Evolutionary conservation across 1,140 invertebrate species (phyloP).

Genomic region (Tetramorium parvispinum): DNA sequence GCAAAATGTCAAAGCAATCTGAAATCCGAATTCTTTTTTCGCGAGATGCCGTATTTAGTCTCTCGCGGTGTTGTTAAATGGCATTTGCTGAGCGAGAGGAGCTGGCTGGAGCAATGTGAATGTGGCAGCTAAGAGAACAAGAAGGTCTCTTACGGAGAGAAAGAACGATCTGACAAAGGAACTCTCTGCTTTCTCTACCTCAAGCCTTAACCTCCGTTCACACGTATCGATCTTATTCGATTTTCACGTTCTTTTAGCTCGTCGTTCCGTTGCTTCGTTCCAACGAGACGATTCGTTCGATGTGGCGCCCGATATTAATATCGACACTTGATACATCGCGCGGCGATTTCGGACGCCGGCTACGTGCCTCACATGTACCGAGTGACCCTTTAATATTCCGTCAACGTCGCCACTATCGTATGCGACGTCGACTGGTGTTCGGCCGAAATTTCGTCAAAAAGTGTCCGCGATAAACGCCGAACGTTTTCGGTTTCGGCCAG

Average conservation of each 20-base stretch:
- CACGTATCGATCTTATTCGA: slow-evolving; percentile 58
- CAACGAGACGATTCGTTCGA: slow-evolving; percentile 42
- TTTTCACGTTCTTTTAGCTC: slow-evolving; percentile 1
- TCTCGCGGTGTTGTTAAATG: slow-evolving; percentile 24
- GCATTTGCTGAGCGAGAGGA: slow-evolving; percentile 12
- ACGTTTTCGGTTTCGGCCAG: slow-evolving; percentile 11
- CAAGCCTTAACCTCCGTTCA: neutral
- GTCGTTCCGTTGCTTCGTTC: neutral
- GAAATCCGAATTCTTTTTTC: neutral
- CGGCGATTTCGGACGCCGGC: slow-evolving; percentile 48
- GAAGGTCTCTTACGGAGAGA: slow-evolving; percentile 9
- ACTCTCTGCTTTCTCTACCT: neutral
- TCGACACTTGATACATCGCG: slow-evolving; percentile 68
- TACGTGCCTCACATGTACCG: slow-evolving; percentile 64
- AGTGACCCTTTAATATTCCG: slow-evolving; percentile 75
- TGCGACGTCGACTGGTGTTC: slow-evolving; percentile 60
- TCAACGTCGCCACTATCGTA: slow-evolving; percentile 65
- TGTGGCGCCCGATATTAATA: slow-evolving; percentile 70
- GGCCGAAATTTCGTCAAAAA: slow-evolving; percentile 46
- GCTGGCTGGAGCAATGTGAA: neutral
- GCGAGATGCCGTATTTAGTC: neutral
- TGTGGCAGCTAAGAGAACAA: neutral
- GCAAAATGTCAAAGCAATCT: slow-evolving; percentile 4
- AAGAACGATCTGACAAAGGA: slow-evolving; percentile 28
- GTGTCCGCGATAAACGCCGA: slow-evolving; percentile 30